Evolutionary conservation across 92 coral and sea anemone genomes (phyloP), one percentile per base, ranked within the genome.

Genomic region (Palythoa heliodiscus): DNA sequence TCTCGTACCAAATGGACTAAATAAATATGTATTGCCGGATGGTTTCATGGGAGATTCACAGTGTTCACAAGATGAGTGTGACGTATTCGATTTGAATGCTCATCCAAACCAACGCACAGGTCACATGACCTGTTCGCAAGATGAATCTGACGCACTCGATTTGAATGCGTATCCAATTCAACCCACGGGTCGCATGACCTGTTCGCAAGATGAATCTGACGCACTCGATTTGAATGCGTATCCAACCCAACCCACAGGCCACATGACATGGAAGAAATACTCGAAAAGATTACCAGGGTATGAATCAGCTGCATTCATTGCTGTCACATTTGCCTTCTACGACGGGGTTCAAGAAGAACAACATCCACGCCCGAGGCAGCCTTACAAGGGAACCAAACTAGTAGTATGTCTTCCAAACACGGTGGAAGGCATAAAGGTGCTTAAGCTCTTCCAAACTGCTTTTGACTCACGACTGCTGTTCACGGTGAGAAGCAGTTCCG

Each of bases 291-390:
- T 80, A 29, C 84, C 84, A 15, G 84, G 84, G 20, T 80, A 80
- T 20, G 84, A 80, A 3, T 66, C 84, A 66, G 48, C 74, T 20
- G 57, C 73, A 66, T 66, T 70, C n/a, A 66, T 24, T 11, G 73
- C 73, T 25, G 60, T 80, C 72, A 66, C 84, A 1, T 80, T 80
- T 11, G 75, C 48, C 9, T 80, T 80, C 73, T 87, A 87, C 60
- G 73, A 71, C 39, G 91, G 91, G 24, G 29, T 47, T 5, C 91
- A 89, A 85, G 82, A 22, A 71, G 72, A 52, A 50, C 37, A 57
- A 8, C 91, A 89, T 19, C 91, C 91, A 12, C 76, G 77, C 11
- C 91, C 91, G 7, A 88, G 88, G 48, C 64, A 52, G 13, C 29
- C 76, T n/a, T 89, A 70, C 43, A 52, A 38, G 39, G 91, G 91